Evolutionary conservation across 1,140 invertebrate genomes (phyloP).

Genomic region (Heliconius congener): DNA sequence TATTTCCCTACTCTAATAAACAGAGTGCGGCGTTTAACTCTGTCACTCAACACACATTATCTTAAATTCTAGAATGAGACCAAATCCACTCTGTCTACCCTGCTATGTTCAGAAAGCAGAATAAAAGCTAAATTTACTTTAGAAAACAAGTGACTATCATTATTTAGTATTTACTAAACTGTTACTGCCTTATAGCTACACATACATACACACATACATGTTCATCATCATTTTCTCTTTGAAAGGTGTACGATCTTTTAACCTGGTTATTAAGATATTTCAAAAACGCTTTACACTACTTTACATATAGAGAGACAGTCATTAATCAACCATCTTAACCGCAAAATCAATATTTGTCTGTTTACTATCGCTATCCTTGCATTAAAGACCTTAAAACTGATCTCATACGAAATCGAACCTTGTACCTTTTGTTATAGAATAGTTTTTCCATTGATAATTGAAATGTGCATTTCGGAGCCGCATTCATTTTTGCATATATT

Average conservation of each 20-base stretch:
- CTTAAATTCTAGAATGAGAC: too few relatives aligned
- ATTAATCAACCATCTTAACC: slow-evolving; percentile 12
- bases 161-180: too few relatives aligned
- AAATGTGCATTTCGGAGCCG: neutral
- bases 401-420: neutral
- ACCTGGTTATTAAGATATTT: slow-evolving; percentile 7
- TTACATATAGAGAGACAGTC: slow-evolving; percentile 12
- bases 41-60: too few relatives aligned
- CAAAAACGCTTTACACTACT: slow-evolving; percentile 9
- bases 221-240: neutral
- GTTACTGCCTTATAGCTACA: neutral
- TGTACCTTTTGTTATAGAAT: neutral
- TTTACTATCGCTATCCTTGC: slow-evolving; percentile 10
- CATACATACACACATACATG: neutral
- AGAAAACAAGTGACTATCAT: too few relatives aligned
- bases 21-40: too few relatives aligned
- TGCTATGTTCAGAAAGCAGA: too few relatives aligned
- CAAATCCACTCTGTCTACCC: too few relatives aligned
- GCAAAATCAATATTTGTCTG: slow-evolving; percentile 9
- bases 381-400: neutral
- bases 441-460: neutral
- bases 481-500: slow-evolving; percentile 13
- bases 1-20: too few relatives aligned
- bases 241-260: slow-evolving; percentile 9
- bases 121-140: too few relatives aligned